These are phyloP conservation scores for Spongilla lacustris DNA, from an alignment of 37 sponge, comb jelly and placozoan genomes.

Conservation along the genomic window DNA sequence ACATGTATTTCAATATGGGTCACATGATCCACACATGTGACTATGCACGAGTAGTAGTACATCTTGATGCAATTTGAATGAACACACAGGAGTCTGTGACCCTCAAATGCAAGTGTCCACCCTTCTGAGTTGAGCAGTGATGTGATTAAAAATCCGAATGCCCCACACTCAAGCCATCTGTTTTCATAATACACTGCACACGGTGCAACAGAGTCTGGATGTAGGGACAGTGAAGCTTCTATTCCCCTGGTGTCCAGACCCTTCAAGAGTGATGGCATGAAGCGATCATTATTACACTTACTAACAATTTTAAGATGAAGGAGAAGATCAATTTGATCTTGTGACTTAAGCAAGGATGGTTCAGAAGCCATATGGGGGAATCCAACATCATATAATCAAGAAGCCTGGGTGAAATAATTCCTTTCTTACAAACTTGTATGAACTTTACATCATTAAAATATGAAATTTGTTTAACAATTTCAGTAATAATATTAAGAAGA, in stretches of 20 bases:
- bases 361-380: too few species aligned
- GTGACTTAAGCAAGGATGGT: too few species aligned
- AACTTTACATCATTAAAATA: not conserved
- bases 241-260: not conserved
- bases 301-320: not conserved
- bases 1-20: not conserved
- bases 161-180: not conserved
- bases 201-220: not conserved
- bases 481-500: not conserved
- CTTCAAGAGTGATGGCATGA: not conserved
- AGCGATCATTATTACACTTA: not conserved
- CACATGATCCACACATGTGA: not conserved
- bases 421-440: not conserved
- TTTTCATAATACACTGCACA: not conserved
- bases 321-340: not conserved
- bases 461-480: not conserved
- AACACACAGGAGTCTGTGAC: not conserved
- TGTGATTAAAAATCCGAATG: not conserved
- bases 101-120: not conserved
- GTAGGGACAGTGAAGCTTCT: not conserved
- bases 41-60: not conserved
- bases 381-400: too few species aligned
- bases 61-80: not conserved
- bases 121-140: not conserved
- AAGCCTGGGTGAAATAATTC: not conserved